phyloP scores from a whole-genome alignment of 2,797 vertebrate species.

The Acomys russatus region DNA sequence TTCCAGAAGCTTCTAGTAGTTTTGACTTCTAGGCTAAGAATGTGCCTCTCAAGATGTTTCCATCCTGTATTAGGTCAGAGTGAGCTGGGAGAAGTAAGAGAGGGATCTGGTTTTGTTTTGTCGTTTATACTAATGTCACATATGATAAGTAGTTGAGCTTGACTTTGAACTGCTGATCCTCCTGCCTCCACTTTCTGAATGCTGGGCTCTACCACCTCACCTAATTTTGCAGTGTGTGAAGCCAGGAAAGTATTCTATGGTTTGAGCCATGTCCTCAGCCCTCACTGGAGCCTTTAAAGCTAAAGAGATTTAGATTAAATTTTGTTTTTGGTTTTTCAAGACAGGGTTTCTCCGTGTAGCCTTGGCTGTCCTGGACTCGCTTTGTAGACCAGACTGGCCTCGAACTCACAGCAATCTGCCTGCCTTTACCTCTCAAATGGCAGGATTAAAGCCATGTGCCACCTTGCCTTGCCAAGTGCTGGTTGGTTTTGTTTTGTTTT shows the following conservation, averaged over 20 bases:
- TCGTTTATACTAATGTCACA: neutral
- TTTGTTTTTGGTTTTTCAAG: neutral
- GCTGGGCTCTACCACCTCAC: neutral
- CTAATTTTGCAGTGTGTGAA: neutral
- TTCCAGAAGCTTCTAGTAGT: constrained; percentile 1
- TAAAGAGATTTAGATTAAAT: neutral
- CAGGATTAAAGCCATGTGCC: neutral
- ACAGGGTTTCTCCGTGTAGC: neutral
- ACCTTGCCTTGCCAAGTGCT: no score
- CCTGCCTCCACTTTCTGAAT: neutral
- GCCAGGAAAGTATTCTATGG: neutral
- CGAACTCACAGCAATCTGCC: neutral
- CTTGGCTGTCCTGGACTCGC: neutral
- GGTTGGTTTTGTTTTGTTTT: no score
- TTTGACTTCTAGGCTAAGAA: constrained; percentile 33
- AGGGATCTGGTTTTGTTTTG: neutral
- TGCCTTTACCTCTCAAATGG: neutral
- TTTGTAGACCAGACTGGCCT: neutral
- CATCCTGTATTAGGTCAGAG: neutral
- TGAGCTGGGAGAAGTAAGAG: neutral
- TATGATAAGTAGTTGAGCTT: neutral
- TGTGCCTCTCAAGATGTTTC: neutral
- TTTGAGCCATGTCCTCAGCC: neutral
- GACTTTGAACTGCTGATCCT: no score
- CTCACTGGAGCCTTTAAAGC: neutral